These are phyloP conservation scores for Lordiphosa clarofinis DNA, from an alignment of 1,140 invertebrate species.

Conservation along the genomic window DNA sequence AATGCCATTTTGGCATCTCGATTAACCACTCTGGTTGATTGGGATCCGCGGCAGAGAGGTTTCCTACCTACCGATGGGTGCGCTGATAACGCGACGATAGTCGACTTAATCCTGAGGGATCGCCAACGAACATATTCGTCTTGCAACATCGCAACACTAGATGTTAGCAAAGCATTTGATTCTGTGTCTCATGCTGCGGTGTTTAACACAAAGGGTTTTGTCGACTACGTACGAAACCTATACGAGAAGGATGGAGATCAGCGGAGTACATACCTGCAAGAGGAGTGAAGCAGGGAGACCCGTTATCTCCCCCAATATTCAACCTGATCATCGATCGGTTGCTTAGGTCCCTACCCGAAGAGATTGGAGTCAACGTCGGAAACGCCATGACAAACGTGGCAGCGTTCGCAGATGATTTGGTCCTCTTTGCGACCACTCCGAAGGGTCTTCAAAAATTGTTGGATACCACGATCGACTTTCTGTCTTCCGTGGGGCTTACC, in stretches of 20 bases:
- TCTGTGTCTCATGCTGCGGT: slow-evolving; percentile 3
- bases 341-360: slow-evolving; percentile 11
- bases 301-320: slow-evolving; percentile 17
- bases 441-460: slow-evolving; percentile 4
- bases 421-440: slow-evolving; percentile 5
- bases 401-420: slow-evolving; percentile 15
- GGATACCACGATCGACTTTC: slow-evolving; percentile 13
- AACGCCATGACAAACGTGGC: background rate
- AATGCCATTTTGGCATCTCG: slow-evolving; percentile 22
- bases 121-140: slow-evolving; percentile 9
- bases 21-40: slow-evolving; percentile 12
- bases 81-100: slow-evolving; percentile 30
- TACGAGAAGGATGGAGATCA: slow-evolving; percentile 10
- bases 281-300: slow-evolving; percentile 26
- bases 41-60: slow-evolving; percentile 17
- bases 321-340: slow-evolving; percentile 22
- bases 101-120: slow-evolving; percentile 25
- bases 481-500: slow-evolving; percentile 14
- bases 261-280: slow-evolving; percentile 6
- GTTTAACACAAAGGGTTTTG: slow-evolving; percentile 11
- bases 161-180: slow-evolving; percentile 27
- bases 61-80: slow-evolving; percentile 27
- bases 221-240: slow-evolving; percentile 12
- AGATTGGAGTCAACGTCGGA: slow-evolving; percentile 17
- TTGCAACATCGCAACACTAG: slow-evolving; percentile 18